Evolutionary conservation across 2,888 invertebrate species (phyloP), one percentile per base, ranked within the genome.

Genomic region (Drosophila melanosoma): DNA sequence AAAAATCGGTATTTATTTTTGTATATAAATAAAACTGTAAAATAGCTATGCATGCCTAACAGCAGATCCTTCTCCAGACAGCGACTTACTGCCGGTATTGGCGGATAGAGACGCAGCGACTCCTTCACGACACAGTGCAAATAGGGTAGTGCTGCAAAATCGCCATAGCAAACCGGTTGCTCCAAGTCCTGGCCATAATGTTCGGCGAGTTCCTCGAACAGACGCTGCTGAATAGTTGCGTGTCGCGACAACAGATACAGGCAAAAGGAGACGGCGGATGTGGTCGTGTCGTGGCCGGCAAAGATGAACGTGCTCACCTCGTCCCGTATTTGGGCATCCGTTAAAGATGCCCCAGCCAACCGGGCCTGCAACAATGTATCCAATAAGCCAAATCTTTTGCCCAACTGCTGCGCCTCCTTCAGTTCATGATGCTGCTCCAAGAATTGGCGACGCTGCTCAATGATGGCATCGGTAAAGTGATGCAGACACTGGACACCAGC

Each of bases 251-350:
- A 71, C 20, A 89, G 75, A 51, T 91, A 92, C 2, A 93, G 69
- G 8, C 91, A 87, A 54, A 93, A 93, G 8, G 91, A 90, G 8
- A 87, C 91, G 4, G 91, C 93, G 6, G 92, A 91, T 4, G 92
- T 92, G 40, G 92, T 93, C 2, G 93, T 93, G 38, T 93, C 93
- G 60, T 93, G 93, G 2, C 93, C 93, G 59, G 95, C 96, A 91
- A 96, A 96, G 94, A 96, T 95, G 82, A 96, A 96, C 0, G 96
- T 96, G 79, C 96, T 95, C 0, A 96, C 95, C 93, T 96, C 96
- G 87, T 96, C 95, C 54, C 95, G 93, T 26, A 96, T 94, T 65
- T 95, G 94, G 20, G 94, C 92, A 67, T 95, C 94, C 0, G 94
- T 93, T 57, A 96, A 92, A 11, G 94, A 94, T 63, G 93, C 82